Percentiles rank a stretch among this genome's conserved stretches.
phyloP scores from a whole-genome alignment of 2,113 vertebrate species.

The Dolichotis patagonum region DNA sequence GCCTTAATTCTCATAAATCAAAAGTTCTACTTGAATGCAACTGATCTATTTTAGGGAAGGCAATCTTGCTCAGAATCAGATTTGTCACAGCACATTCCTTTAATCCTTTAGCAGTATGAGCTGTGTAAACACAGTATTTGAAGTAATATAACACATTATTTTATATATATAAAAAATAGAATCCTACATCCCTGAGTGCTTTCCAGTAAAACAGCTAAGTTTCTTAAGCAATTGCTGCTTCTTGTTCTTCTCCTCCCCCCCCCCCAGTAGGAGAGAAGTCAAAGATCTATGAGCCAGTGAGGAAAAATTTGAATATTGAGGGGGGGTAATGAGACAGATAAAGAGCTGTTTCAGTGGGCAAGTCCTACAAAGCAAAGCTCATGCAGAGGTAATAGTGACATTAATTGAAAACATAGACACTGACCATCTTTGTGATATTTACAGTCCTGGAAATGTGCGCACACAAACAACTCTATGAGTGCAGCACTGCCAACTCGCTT shows the following conservation, averaged over 20 bases:
- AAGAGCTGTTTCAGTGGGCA: conserved; percentile 50
- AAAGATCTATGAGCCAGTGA: conserved; percentile 33
- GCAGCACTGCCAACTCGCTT: not conserved
- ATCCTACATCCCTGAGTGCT: conserved; percentile 54
- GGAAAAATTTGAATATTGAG: conserved; percentile 66
- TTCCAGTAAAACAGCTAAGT: conserved; percentile 73
- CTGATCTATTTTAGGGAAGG: conserved; percentile 66
- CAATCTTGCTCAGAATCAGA: conserved; percentile 73
- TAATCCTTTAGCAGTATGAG: conserved; percentile 74
- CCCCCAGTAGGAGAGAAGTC: not conserved
- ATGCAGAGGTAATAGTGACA: not conserved
- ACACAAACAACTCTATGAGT: not conserved
- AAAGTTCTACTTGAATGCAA: conserved; percentile 72
- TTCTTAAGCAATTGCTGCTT: conserved; percentile 58
- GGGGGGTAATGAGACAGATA: conserved; percentile 64
- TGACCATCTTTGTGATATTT: not conserved
- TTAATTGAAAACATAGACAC: not conserved
- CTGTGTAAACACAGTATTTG: conserved; percentile 78
- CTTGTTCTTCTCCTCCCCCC: not conserved
- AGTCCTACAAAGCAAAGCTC: conserved; percentile 36
- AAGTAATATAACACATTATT: conserved; percentile 77
- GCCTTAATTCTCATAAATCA: conserved; percentile 74
- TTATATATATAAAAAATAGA: conserved; percentile 69
- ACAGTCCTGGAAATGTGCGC: not conserved
- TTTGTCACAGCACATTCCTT: conserved; percentile 73